Evolutionary conservation across 2,888 invertebrate species (phyloP).

Genomic region (Drosophila limbata): DNA sequence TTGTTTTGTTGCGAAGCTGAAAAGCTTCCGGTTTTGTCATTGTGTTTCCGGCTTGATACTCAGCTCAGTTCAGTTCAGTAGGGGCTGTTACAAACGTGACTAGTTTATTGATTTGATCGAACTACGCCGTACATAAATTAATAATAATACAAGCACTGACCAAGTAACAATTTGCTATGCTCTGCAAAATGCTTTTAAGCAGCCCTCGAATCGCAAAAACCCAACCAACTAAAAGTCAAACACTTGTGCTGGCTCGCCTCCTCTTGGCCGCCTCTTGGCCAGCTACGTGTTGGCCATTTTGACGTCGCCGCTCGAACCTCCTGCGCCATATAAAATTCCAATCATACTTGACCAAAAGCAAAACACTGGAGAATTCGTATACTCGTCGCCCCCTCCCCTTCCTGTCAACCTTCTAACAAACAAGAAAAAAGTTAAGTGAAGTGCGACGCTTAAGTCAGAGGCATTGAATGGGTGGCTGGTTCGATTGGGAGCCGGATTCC

Average conservation of each 20-base stretch:
- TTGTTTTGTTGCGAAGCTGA: slow-evolving; percentile 56
- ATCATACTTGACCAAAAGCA: slow-evolving; percentile 78
- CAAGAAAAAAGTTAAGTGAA: slow-evolving; percentile 68
- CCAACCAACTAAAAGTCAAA: slow-evolving; percentile 73
- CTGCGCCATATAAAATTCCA: slow-evolving; percentile 78
- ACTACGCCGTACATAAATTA: slow-evolving; percentile 72
- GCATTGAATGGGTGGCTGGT: slow-evolving; percentile 41
- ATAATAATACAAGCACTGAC: slow-evolving; percentile 67
- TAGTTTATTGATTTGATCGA: slow-evolving; percentile 72
- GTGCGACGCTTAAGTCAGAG: slow-evolving; percentile 69
- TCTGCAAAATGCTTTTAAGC: slow-evolving; percentile 72
- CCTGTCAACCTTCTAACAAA: slow-evolving; percentile 5
- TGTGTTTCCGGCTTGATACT: slow-evolving; percentile 53
- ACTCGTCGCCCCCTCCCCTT: slow-evolving; percentile 16
- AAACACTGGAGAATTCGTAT: slow-evolving; percentile 73
- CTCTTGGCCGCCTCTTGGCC: not conserved
- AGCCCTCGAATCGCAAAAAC: slow-evolving; percentile 19
- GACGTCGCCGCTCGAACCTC: slow-evolving; percentile 63
- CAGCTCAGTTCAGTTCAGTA: slow-evolving; percentile 14
- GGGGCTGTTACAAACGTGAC: slow-evolving; percentile 64
- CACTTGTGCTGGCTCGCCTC: slow-evolving; percentile 46
- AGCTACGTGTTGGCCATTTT: slow-evolving; percentile 76
- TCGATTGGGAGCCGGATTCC: slow-evolving; percentile 11
- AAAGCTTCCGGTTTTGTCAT: slow-evolving; percentile 58
- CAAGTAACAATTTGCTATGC: slow-evolving; percentile 77